phyloP scores from a whole-genome alignment of 2,113 vertebrate genomes.

The Gadus macrocephalus region DNA sequence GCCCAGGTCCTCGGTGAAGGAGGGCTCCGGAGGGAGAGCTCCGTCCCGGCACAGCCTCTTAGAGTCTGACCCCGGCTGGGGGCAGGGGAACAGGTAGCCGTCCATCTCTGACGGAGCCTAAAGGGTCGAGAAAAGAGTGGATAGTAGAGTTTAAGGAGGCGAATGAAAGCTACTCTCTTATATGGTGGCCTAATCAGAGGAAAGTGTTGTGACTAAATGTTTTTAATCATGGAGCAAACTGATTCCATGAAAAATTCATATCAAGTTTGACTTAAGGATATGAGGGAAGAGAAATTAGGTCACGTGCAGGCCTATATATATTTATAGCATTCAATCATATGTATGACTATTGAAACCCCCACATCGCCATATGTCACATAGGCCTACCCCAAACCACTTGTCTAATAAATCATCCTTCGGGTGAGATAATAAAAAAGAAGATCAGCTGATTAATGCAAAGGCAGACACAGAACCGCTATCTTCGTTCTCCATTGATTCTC shows the following conservation, averaged over 20 bases:
- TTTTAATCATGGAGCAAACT: no score
- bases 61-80: constrained; percentile 71
- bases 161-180: no score
- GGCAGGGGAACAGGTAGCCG: constrained; percentile 80
- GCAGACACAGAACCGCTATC: neutral
- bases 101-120: constrained; percentile 92
- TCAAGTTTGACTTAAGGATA: no score
- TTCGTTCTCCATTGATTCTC: neutral
- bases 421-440: constrained; percentile 29
- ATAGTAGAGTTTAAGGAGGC: no score
- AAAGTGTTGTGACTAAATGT: no score
- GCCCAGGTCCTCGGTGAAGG: constrained; percentile 81
- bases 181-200: no score
- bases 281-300: no score
- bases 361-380: constrained; percentile 73
- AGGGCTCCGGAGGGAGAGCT: constrained; percentile 81
- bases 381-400: constrained; percentile 70
- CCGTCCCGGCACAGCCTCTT: constrained; percentile 85
- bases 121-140: constrained; percentile 21
- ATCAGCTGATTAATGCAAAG: constrained; percentile 57
- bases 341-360: constrained; percentile 37
- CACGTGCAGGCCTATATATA: no score
- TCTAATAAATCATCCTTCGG: constrained; percentile 68
- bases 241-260: no score
- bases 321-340: no score